Evolutionary conservation across 2,797 vertebrate species (phyloP).

Genomic region (Kryptopterus vitreolus): DNA sequence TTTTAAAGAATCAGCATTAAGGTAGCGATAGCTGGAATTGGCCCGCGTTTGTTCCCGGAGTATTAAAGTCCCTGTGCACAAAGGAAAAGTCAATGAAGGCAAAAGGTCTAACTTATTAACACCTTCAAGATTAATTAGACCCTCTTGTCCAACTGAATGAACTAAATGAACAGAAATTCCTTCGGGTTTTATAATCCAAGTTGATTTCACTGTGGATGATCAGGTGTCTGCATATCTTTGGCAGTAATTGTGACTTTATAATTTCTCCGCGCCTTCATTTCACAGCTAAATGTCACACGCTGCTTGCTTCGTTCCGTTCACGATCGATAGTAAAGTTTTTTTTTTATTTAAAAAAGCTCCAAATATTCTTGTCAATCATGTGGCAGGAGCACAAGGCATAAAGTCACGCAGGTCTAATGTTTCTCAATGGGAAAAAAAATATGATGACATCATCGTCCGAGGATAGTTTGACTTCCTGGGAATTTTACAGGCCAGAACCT

Average conservation of each 20-base stretch:
- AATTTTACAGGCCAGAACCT: neutral
- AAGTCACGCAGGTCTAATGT: neutral
- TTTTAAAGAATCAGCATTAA: too few relatives aligned
- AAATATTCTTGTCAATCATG: neutral
- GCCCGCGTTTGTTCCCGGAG: too few relatives aligned
- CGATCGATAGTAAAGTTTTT: neutral
- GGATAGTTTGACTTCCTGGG: neutral
- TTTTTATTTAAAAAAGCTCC: neutral
- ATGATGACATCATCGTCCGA: neutral
- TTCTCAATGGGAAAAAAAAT: neutral
- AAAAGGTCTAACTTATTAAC: neutral
- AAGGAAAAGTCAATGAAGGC: too few relatives aligned
- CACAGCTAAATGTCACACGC: neutral
- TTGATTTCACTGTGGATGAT: too few relatives aligned
- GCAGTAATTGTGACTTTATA: too few relatives aligned
- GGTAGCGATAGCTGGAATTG: too few relatives aligned
- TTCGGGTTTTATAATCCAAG: too few relatives aligned
- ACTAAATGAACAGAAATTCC: too few relatives aligned
- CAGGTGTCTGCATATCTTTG: too few relatives aligned
- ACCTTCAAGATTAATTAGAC: too few relatives aligned
- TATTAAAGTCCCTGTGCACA: too few relatives aligned
- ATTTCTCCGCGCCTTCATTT: neutral
- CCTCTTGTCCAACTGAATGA: neutral
- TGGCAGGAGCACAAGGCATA: neutral
- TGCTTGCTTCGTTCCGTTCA: neutral